Evolutionary conservation across 1,140 invertebrate species (phyloP), one percentile per base, ranked within the genome.

Genomic region (Platorchestia sp.): DNA sequence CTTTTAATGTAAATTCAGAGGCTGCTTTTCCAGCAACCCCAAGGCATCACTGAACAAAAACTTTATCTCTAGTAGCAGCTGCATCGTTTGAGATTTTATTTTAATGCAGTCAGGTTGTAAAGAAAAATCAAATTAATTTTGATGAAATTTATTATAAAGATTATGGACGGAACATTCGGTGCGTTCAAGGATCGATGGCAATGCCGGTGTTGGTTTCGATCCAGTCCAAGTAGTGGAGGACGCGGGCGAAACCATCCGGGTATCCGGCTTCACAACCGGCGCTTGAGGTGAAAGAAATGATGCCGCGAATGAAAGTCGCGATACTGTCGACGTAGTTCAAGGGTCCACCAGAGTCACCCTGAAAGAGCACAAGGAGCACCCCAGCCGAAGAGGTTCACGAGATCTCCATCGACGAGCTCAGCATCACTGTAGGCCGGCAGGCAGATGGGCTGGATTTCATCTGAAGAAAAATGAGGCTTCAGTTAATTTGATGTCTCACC

Each of bases 371-470:
- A 59, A 22, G 96, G 95, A 43, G 93, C 90, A 47, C 96, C 96
- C 96, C 96, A 96, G 41, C 96, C 96, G n/a, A 42, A 59, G 86
- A 95, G 95, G 42, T 51, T 59, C 36, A 93, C 96, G 22, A 86
- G 42, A n/a, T 87, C 75, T 59, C 93, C 95, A 45, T 3, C 86
- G 19, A 45, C 87, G 19, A 90, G 86, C 44, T 95, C 95, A 95
- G 95, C 86, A 47, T 95, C 89, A 41, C 86, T 53, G 89, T 95
- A 93, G 42, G 47, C n/a, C 40, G 95, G 95, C 45, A 95, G 47
- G 90, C 95, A 95, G 42, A 95, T 75, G 47, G 95, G 95, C 59
- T 51, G n/a, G 44, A 95, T 86, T 41, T 53, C 51, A 45, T n/a
- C 45, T 95, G 90, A 47, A 22, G 95, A 53, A 51, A 44, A 42